These are phyloP conservation scores for Leptopilina boulardi DNA, from an alignment of 1,140 invertebrate genomes.

Conservation along the genomic window DNA sequence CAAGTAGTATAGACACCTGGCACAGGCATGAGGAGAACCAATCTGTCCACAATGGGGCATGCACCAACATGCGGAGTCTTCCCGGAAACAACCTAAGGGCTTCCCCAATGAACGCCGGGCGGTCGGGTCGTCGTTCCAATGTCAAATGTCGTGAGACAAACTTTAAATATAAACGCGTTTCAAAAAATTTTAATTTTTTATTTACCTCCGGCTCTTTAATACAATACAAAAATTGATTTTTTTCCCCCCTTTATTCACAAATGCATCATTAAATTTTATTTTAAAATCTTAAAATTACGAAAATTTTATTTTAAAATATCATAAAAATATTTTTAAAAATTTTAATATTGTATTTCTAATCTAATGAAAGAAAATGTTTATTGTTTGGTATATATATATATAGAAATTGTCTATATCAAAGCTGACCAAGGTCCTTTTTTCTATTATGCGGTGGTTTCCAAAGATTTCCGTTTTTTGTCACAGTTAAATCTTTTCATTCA, in stretches of 20 bases:
- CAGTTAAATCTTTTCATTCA: slow-evolving; percentile 22
- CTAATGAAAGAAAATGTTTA: neutral
- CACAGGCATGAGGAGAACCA: slow-evolving; percentile 42
- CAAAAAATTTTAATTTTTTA: no score
- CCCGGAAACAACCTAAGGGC: slow-evolving; percentile 65
- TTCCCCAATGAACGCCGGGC: slow-evolving; percentile 59
- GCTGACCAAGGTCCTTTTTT: slow-evolving; percentile 1
- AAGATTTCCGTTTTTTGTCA: slow-evolving; percentile 39
- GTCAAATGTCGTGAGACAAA: slow-evolving; percentile 29
- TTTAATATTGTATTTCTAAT: neutral
- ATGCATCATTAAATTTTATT: no score
- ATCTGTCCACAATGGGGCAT: slow-evolving; percentile 55
- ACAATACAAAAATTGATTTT: no score
- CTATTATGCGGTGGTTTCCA: neutral
- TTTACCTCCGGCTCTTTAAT: no score
- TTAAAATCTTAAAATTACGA: no score
- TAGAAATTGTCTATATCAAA: slow-evolving; percentile 1
- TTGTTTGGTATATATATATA: neutral
- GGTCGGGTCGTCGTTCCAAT: slow-evolving; percentile 36
- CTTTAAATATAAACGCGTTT: neutral
- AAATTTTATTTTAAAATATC: no score
- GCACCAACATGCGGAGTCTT: slow-evolving; percentile 53
- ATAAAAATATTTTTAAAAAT: neutral
- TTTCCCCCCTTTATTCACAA: no score
- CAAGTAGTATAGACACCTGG: slow-evolving; percentile 47